Conservation (phyloP, 37 sponge, comb jelly and placozoan species). For the Theonella swinhoei region DNA sequence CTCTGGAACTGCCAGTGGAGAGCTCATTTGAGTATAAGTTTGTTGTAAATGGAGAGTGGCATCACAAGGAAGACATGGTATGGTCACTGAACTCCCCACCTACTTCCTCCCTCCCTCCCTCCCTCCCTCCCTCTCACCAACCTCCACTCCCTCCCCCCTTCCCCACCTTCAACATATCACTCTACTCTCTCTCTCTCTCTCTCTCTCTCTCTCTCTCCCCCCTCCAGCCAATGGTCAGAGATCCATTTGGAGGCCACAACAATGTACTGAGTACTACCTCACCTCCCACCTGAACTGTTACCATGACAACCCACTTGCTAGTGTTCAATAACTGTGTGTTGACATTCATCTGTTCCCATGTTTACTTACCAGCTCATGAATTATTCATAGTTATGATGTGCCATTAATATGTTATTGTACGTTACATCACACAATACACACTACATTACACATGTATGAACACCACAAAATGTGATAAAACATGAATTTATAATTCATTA, state of each 20-base stretch:
- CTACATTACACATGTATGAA: too few species aligned
- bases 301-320: not conserved
- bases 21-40: conserved; percentile 27
- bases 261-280: not conserved
- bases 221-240: not conserved
- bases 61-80: conserved; percentile 1
- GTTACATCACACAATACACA: too few species aligned
- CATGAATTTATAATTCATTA: too few species aligned
- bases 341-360: too few species aligned
- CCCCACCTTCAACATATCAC: not conserved
- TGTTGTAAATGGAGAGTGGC: conserved; percentile 24
- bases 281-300: not conserved
- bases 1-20: not conserved
- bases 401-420: too few species aligned
- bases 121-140: too few species aligned
- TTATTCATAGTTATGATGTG: too few species aligned
- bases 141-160: not conserved
- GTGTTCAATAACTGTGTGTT: too few species aligned
- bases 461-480: too few species aligned
- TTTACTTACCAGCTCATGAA: too few species aligned
- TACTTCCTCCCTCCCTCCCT: not conserved
- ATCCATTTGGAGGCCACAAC: conserved; percentile 7
- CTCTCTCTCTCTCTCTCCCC: not conserved
- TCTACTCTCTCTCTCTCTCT: not conserved
- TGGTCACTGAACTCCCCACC: not conserved